These are phyloP conservation scores for Nysson spinosus DNA, from an alignment of 2,888 invertebrate genomes.

Conservation along the genomic window DNA sequence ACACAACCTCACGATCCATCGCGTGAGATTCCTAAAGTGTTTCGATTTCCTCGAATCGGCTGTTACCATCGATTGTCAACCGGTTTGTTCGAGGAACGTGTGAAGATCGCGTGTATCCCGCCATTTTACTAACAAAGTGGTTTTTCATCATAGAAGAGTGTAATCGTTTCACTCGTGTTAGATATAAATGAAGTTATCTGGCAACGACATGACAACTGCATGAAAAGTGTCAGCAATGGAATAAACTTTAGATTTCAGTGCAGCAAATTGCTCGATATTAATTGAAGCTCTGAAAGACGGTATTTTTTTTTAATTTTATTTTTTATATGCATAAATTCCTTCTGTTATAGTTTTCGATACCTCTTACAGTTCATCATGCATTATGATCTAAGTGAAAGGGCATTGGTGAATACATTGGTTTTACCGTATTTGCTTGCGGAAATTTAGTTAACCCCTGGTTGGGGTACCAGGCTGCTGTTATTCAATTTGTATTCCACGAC, in stretches of 20 bases:
- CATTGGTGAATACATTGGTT: conserved; percentile 36
- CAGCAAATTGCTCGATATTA: too few species aligned
- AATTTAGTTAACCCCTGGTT: conserved; percentile 43
- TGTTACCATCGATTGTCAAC: background rate
- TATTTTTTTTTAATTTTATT: too few species aligned
- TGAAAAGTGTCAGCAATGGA: too few species aligned
- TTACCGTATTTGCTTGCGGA: conserved; percentile 39
- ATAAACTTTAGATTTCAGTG: too few species aligned
- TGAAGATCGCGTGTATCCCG: background rate
- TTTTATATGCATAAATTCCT: too few species aligned
- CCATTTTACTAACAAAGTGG: background rate
- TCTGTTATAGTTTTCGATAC: too few species aligned
- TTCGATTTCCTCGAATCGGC: background rate
- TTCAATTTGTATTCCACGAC: conserved; percentile 55
- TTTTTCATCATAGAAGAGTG: too few species aligned
- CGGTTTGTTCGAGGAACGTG: background rate
- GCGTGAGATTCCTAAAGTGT: conserved; percentile 8
- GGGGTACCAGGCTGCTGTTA: conserved; percentile 30
- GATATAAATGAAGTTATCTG: too few species aligned
- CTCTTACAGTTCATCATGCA: too few species aligned
- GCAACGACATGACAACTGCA: too few species aligned
- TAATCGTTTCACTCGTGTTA: too few species aligned
- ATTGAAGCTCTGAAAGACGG: too few species aligned
- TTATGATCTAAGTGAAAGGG: background rate
- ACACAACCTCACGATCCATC: conserved; percentile 1